These are phyloP conservation scores for Paedocypris micromegethes DNA, from an alignment of 2,797 vertebrate genomes.

Conservation along the genomic window DNA sequence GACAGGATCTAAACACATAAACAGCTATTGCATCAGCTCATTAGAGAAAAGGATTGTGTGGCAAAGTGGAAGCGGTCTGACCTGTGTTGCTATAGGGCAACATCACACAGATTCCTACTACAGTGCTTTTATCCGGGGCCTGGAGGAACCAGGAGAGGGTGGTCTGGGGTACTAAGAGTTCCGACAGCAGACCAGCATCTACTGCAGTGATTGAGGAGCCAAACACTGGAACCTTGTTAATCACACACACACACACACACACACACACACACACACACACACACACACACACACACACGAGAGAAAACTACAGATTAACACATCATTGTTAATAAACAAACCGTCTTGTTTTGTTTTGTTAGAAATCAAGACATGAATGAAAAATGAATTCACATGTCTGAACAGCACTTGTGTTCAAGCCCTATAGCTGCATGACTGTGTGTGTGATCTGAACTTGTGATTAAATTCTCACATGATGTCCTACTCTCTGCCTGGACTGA, in stretches of 20 bases:
- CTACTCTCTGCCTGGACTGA: background rate
- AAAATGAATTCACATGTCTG: background rate
- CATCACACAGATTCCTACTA: conserved; percentile 74
- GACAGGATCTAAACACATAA: conserved; percentile 75
- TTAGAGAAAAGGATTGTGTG: background rate
- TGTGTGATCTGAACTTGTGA: conserved; percentile 18
- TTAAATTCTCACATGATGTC: conserved; percentile 38
- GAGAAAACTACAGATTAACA: background rate
- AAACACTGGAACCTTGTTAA: conserved; percentile 59
- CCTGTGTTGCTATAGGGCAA: conserved; percentile 76
- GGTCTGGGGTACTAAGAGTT: conserved; percentile 67
- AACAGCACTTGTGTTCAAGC: background rate
- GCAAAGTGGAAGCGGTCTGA: conserved; percentile 45
- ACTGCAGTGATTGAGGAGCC: conserved; percentile 67
- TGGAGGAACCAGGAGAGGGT: conserved; percentile 74
- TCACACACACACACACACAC: conserved; percentile 3
- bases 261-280: background rate
- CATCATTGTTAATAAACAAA: too few relatives aligned
- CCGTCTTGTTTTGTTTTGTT: too few relatives aligned
- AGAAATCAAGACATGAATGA: too few relatives aligned
- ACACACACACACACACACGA: background rate
- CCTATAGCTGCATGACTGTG: background rate
- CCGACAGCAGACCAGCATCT: conserved; percentile 77
- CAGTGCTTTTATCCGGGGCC: conserved; percentile 52
- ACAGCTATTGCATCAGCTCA: background rate